Evolutionary conservation across 2,113 vertebrate species (phyloP).

Genomic region (Ictidomys tridecemlineatus): DNA sequence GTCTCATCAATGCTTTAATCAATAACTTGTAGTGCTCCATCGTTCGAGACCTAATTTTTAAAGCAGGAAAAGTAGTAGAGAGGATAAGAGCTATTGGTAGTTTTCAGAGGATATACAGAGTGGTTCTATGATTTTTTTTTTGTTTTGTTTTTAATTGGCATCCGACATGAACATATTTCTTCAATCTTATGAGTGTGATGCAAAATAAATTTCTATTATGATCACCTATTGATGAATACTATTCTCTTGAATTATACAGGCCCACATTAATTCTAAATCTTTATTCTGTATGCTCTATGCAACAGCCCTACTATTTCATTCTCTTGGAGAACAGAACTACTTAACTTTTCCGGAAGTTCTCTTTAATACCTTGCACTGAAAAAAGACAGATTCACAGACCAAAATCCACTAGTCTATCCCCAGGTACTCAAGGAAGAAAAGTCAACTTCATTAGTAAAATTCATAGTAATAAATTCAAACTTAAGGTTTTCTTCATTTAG

Average conservation of each 20-base stretch:
- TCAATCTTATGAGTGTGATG: background rate
- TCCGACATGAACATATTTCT: background rate
- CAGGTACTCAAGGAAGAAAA: background rate
- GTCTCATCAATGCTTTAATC: background rate
- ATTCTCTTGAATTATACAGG: background rate
- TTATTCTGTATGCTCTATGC: background rate
- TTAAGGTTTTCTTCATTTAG: background rate
- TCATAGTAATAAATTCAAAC: background rate
- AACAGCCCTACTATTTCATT: background rate
- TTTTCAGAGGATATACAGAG: background rate
- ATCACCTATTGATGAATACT: background rate
- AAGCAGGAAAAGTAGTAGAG: background rate
- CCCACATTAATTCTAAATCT: background rate
- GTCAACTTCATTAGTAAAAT: background rate
- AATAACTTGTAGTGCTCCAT: background rate
- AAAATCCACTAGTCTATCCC: background rate
- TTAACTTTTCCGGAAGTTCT: background rate
- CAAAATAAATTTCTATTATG: conserved; percentile 21
- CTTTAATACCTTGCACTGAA: background rate
- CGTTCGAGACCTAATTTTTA: background rate
- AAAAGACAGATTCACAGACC: background rate
- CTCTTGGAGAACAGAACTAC: background rate
- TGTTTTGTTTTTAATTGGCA: background rate
- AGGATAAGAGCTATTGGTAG: background rate
- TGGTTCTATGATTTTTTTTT: background rate